Evolutionary conservation across 1,140 invertebrate species (phyloP).

Genomic region (Drosophila setifemur): DNA sequence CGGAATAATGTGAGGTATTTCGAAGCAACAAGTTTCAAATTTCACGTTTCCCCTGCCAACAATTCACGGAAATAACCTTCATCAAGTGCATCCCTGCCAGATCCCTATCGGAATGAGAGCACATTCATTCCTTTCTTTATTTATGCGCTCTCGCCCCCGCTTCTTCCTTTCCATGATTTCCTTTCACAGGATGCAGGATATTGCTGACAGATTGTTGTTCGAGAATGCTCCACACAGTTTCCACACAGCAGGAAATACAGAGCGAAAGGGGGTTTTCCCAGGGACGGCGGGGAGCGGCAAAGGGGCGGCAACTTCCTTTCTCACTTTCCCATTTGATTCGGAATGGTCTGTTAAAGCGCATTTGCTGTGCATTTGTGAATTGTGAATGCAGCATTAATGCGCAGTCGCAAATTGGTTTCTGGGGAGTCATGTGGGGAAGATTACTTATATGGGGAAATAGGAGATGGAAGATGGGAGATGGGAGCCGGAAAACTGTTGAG

Average conservation of each 20-base stretch:
- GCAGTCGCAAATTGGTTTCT: constrained; percentile 44
- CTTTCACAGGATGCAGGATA: constrained; percentile 56
- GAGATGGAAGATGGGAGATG: too few relatives aligned
- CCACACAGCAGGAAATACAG: constrained; percentile 37
- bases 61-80: not conserved
- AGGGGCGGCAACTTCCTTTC: constrained; percentile 18
- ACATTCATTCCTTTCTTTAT: not conserved
- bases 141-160: not conserved
- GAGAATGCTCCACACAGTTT: constrained; percentile 25
- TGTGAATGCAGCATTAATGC: too few relatives aligned
- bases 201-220: constrained; percentile 54
- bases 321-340: constrained; percentile 45
- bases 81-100: not conserved
- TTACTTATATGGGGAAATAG: too few relatives aligned
- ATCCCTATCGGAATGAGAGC: not conserved
- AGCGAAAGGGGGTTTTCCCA: not conserved
- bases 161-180: constrained; percentile 17
- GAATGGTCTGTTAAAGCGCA: constrained; percentile 36
- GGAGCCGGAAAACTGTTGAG: too few relatives aligned
- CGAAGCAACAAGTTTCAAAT: too few relatives aligned
- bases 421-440: too few relatives aligned
- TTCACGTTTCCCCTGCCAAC: not conserved
- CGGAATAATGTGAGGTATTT: too few relatives aligned
- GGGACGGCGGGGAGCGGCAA: not conserved
- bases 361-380: constrained; percentile 51